Evolutionary conservation across 2,797 vertebrate species (phyloP).

Genomic region (Aselliscus stoliczkanus): DNA sequence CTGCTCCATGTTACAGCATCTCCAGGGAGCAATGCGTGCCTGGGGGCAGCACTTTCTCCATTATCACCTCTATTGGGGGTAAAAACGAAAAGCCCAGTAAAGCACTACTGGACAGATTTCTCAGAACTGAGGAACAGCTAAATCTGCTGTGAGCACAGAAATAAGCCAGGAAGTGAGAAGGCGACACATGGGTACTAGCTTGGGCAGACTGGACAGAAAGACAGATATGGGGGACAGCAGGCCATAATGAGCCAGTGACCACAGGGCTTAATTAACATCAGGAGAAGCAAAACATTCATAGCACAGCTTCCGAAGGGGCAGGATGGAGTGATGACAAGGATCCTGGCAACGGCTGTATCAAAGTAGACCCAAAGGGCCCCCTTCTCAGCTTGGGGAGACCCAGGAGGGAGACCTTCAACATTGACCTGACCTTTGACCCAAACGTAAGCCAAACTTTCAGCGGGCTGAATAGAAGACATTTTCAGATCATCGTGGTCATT

Average conservation of each 20-base stretch:
- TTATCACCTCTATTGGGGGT: not conserved
- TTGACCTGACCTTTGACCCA: not conserved
- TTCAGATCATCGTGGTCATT: not conserved
- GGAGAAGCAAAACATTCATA: conserved; percentile 39
- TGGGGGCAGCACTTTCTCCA: not conserved
- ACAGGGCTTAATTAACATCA: not conserved
- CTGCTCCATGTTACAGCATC: not conserved
- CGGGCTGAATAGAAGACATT: not conserved
- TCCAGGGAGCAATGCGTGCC: not conserved
- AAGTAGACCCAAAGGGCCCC: not conserved
- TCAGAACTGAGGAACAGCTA: not conserved
- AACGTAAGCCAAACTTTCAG: conserved; percentile 16
- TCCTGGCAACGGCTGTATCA: not conserved
- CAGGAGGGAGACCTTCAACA: not conserved
- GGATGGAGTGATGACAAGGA: conserved; percentile 47
- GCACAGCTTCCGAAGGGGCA: not conserved
- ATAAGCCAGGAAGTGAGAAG: not conserved
- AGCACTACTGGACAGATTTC: not conserved
- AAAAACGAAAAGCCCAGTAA: not conserved
- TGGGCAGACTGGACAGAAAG: not conserved
- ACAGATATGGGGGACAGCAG: not conserved
- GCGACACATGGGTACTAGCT: not conserved
- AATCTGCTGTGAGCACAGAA: not conserved
- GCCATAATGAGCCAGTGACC: not conserved
- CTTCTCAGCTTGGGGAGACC: not conserved